Evolutionary conservation across 2,888 invertebrate species (phyloP), one percentile per base, ranked within the genome.

Genomic region (Dryobota labecula): DNA sequence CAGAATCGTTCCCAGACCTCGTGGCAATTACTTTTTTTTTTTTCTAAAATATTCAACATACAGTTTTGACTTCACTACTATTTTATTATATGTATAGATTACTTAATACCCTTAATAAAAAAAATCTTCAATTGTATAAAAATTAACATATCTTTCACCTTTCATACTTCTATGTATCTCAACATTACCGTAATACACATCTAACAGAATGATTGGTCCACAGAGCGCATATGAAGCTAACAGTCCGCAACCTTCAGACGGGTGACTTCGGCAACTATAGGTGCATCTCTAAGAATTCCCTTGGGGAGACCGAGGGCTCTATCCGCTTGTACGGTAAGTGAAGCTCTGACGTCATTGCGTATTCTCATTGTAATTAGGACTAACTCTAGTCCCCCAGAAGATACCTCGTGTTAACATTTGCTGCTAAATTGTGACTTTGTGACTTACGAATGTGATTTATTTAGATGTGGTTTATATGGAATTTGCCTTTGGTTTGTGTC

Each of bases 261-360:
- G 97, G 97, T 69, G 99, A 99, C 96, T 98, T 98, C 91, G 98
- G 98, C 80, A 98, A 98, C 96, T 99, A 99, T 94, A 97, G 98
- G 88, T 99, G 99, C 96, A 98, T 99, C 94, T 98, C 98, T 86
- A 99, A 99, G 95, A 99, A 99, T 95, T 98, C 98, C 67, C 97
- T 99, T 60, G 99, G 99, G 77, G 99, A 99, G 96, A 99, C 98
- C 15, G 98, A 99, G 95, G 98, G 98, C 87, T 98, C 98, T 86
- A 98, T 99, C 92, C 97, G 98, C 92, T 97, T 99, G 84, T 98
- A 98, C 94, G 98, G 98, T 98, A 96, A 92, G 91, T 85, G 73
- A 60, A 69, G 63, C 74, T 63, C 45, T 43, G 47, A 56, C 49
- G 53, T 49, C 72, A 66, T 76, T 57, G 63, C 38, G 41, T 68